Conservation (phyloP, 2,113 vertebrate species). For the Mola mola region DNA sequence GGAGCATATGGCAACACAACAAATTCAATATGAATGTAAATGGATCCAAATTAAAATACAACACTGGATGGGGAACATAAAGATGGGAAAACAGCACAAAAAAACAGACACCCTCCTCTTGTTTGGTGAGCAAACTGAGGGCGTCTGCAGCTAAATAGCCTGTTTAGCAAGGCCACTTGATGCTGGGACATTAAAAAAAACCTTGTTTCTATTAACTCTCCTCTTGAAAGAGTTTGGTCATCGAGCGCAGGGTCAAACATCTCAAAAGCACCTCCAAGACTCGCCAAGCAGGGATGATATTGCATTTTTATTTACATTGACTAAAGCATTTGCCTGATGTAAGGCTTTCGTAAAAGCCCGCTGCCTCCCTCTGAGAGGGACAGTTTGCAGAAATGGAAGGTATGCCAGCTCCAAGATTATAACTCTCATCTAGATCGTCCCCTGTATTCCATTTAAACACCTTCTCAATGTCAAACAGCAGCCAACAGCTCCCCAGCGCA, state of each 20-base stretch:
- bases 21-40: slow-evolving; percentile 81
- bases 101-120: slow-evolving; percentile 25
- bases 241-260: slow-evolving; percentile 49
- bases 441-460: slow-evolving; percentile 53
- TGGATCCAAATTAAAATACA: slow-evolving; percentile 67
- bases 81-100: slow-evolving; percentile 13
- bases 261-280: slow-evolving; percentile 13
- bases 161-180: slow-evolving; percentile 49
- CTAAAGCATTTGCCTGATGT: neutral
- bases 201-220: slow-evolving; percentile 46
- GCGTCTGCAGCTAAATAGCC: slow-evolving; percentile 25
- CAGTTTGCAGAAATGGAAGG: slow-evolving; percentile 37
- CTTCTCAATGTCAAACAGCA: slow-evolving; percentile 64
- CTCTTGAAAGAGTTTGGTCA: slow-evolving; percentile 39
- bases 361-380: slow-evolving; percentile 6
- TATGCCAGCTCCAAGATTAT: slow-evolving; percentile 17
- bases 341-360: slow-evolving; percentile 26
- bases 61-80: slow-evolving; percentile 11
- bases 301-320: slow-evolving; percentile 49
- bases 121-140: slow-evolving; percentile 25
- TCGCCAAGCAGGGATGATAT: slow-evolving; percentile 21
- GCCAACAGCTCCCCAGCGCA: slow-evolving; percentile 33
- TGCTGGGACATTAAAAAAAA: slow-evolving; percentile 51
- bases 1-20: slow-evolving; percentile 71
- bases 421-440: slow-evolving; percentile 40